Evolutionary conservation across 2,888 invertebrate species (phyloP).

Genomic region (Eumerus sabulonum): DNA sequence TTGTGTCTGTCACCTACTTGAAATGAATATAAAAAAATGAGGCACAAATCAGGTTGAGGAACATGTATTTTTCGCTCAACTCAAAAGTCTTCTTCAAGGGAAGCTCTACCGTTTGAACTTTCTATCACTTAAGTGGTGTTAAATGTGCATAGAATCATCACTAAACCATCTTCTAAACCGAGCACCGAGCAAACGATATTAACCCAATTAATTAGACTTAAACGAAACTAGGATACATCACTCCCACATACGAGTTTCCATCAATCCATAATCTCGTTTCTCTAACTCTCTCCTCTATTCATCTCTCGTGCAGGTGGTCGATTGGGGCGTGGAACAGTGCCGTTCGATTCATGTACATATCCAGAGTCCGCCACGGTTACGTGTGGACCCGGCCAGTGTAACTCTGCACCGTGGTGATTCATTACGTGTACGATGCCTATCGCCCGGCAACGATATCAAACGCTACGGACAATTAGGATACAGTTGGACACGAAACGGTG

Average conservation of each 20-base stretch:
- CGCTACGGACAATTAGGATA: constrained; percentile 86
- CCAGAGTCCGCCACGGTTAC: constrained; percentile 82
- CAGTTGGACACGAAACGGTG: constrained; percentile 90
- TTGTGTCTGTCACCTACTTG: too few relatives aligned
- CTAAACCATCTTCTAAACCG: too few relatives aligned
- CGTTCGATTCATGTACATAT: constrained; percentile 82
- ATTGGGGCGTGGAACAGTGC: constrained; percentile 85
- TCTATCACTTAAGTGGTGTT: too few relatives aligned
- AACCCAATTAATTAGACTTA: constrained; percentile 59
- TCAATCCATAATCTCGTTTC: too few relatives aligned
- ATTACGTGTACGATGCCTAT: constrained; percentile 81
- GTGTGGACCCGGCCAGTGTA: constrained; percentile 84
- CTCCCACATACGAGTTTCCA: too few relatives aligned
- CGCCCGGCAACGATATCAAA: constrained; percentile 82
- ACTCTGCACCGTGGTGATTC: constrained; percentile 82
- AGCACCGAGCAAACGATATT: constrained; percentile 50
- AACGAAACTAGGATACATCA: constrained; percentile 43
- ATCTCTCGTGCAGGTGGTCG: constrained; percentile 82
- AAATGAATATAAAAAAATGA: too few relatives aligned
- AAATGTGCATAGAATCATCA: too few relatives aligned
- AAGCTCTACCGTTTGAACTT: too few relatives aligned
- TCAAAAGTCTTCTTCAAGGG: too few relatives aligned
- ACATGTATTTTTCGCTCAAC: too few relatives aligned
- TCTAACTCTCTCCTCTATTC: constrained; percentile 15
- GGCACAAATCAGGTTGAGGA: too few relatives aligned